Evolutionary conservation across 2,113 vertebrate species (phyloP), one percentile per base, ranked within the genome.

Genomic region (Xenopus laevis): DNA sequence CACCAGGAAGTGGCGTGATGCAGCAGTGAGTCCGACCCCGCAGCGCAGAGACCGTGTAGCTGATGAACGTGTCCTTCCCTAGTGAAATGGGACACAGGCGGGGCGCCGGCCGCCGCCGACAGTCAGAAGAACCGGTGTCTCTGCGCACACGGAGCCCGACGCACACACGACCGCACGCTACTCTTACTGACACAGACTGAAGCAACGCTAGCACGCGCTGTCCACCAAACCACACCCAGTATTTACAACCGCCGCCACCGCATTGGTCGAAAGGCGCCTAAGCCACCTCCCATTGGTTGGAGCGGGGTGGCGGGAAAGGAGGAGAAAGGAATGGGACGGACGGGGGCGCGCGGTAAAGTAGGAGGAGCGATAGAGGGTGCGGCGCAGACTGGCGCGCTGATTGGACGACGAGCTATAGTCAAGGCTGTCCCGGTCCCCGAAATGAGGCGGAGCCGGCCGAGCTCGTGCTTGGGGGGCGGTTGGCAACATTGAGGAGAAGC

Each of bases 231-330:
- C 72, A 67, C 72, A 33, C 64, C 72, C 64, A 75, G 57, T 16
- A 40, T 21, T 53, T 57, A 0, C 63, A 27, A n/a, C 13, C 18
- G 71, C 52, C 50, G 50, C 4, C 33, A 15, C 8, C 11, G 23
- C 10, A 67, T 68, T 75, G 72, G 72, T 9, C 4, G 45, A 21
- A 4, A 0, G 23, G 4, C 1, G 7, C 13, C 0, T 7, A 1
- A 13, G 11, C 27, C 64, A 20, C 52, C 72, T 16, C 72, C 33
- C 33, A 67, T 67, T 66, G 64, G 72, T 40, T 44, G 20, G 23
- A 13, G 13, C 15, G 11, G 16, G 17, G 20, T 61, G 66, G 74
- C 74, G 74, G 74, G 74, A 76, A 77, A 73, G 77, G 61, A 45
- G 77, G 64, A 63, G 69, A 60, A 53, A 55, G 71, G 27, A 45